phyloP scores from a whole-genome alignment of 92 coral and sea anemone species.

The Epizoanthus stellaris region DNA sequence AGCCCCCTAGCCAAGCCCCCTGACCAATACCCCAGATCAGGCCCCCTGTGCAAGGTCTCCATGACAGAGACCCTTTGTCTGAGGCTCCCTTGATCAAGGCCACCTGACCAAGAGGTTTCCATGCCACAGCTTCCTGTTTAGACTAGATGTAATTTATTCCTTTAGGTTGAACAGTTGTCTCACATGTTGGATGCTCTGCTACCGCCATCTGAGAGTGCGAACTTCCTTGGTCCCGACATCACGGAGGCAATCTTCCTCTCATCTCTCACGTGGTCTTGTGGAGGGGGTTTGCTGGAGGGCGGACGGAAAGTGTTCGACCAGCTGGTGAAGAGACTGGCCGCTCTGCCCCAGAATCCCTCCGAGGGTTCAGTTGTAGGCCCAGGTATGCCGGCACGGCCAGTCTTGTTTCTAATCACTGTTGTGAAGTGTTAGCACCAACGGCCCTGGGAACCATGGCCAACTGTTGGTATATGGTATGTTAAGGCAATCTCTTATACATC shows the following conservation, averaged over 20 bases:
- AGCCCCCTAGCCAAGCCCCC: no score
- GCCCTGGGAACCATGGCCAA: no score
- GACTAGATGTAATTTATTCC: background rate
- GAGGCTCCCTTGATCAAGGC: background rate
- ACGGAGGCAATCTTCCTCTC: slow-evolving; percentile 92
- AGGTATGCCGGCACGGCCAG: slow-evolving; percentile 47
- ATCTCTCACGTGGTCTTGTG: slow-evolving; percentile 92
- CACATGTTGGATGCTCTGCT: slow-evolving; percentile 95
- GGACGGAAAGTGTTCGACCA: slow-evolving; percentile 91
- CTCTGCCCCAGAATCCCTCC: slow-evolving; percentile 94
- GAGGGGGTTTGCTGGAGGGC: slow-evolving; percentile 92
- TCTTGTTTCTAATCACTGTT: background rate
- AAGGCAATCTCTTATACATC: no score
- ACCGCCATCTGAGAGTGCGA: slow-evolving; percentile 88
- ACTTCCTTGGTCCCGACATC: slow-evolving; percentile 80
- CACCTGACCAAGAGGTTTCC: background rate
- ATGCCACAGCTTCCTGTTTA: no score
- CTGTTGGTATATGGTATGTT: no score
- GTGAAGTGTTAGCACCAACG: no score
- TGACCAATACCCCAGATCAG: no score
- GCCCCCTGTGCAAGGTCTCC: no score
- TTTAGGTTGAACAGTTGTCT: slow-evolving; percentile 89
- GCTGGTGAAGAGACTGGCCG: slow-evolving; percentile 82
- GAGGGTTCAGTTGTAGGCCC: slow-evolving; percentile 95
- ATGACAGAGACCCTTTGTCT: no score